phyloP scores from a whole-genome alignment of 1,140 invertebrate species.

The Drosophila tristis region DNA sequence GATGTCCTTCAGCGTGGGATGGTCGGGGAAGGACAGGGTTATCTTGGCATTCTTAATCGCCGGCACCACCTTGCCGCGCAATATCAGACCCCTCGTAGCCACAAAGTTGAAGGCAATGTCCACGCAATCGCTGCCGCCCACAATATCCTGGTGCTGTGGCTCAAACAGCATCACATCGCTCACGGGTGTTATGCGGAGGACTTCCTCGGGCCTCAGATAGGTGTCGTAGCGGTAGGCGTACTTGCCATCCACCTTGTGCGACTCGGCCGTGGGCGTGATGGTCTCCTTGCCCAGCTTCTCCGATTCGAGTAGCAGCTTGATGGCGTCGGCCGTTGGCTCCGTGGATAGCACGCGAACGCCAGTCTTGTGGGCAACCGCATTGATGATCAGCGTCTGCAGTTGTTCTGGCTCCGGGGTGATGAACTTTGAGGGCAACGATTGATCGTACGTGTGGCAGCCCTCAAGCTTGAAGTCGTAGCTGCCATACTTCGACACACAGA shows the following conservation, averaged over 20 bases:
- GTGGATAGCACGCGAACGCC: slow-evolving; percentile 83
- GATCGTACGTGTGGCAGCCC: slow-evolving; percentile 92
- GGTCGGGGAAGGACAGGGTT: slow-evolving; percentile 83
- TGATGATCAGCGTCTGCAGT: slow-evolving; percentile 75
- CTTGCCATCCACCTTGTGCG: slow-evolving; percentile 78
- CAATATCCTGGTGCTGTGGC: slow-evolving; percentile 87
- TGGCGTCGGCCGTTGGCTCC: slow-evolving; percentile 75
- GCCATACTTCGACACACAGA: slow-evolving; percentile 89
- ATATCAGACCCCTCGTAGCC: slow-evolving; percentile 86
- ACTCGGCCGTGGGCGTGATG: slow-evolving; percentile 79
- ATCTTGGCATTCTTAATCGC: slow-evolving; percentile 88
- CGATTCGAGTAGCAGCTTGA: slow-evolving; percentile 79
- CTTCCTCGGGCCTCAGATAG: slow-evolving; percentile 86
- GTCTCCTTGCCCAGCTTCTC: slow-evolving; percentile 74
- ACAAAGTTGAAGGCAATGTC: slow-evolving; percentile 85
- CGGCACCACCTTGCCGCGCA: slow-evolving; percentile 85
- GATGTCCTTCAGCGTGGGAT: slow-evolving; percentile 65
- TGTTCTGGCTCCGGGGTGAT: slow-evolving; percentile 71
- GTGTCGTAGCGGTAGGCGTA: slow-evolving; percentile 85
- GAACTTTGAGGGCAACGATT: slow-evolving; percentile 78
- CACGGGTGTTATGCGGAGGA: slow-evolving; percentile 87
- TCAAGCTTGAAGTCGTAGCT: slow-evolving; percentile 90
- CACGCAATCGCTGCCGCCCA: slow-evolving; percentile 90
- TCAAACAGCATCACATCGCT: slow-evolving; percentile 90
- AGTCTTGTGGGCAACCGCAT: slow-evolving; percentile 84